Conservation (phyloP, 2,113 vertebrate species). For the Crotalus viridis region DNA sequence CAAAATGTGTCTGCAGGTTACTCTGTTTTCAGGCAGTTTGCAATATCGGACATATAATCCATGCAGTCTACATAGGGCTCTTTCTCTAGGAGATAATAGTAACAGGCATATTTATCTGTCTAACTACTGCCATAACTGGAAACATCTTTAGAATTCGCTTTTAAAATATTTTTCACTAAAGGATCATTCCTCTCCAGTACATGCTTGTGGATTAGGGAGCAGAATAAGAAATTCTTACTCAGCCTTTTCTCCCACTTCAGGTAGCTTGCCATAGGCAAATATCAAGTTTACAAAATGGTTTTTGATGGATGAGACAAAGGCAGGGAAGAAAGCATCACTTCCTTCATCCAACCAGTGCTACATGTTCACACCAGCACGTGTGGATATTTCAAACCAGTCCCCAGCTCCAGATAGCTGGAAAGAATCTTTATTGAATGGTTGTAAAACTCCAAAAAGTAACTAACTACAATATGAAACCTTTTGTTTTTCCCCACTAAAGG, state of each 20-base stretch:
- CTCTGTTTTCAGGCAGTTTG: neutral
- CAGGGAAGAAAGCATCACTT: neutral
- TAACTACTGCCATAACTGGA: neutral
- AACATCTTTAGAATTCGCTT: neutral
- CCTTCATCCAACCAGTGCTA: neutral
- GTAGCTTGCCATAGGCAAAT: neutral
- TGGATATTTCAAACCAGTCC: neutral
- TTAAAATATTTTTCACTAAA: neutral
- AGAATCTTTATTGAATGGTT: neutral
- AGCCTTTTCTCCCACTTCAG: neutral
- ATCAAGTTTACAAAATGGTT: neutral
- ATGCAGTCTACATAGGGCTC: neutral
- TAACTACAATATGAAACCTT: neutral
- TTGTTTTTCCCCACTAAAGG: neutral
- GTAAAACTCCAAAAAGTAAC: neutral
- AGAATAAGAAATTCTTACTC: neutral
- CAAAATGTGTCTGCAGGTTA: neutral
- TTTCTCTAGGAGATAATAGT: no score
- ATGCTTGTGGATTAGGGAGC: neutral
- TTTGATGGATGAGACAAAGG: neutral
- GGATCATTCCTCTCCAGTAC: neutral
- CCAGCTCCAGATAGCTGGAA: no score
- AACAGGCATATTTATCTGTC: neutral
- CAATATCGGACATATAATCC: neutral
- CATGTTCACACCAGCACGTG: neutral